These are phyloP conservation scores for Zoroaster sp. DNA, from an alignment of 53 echinoderm and acorn worm species.

Conservation along the genomic window DNA sequence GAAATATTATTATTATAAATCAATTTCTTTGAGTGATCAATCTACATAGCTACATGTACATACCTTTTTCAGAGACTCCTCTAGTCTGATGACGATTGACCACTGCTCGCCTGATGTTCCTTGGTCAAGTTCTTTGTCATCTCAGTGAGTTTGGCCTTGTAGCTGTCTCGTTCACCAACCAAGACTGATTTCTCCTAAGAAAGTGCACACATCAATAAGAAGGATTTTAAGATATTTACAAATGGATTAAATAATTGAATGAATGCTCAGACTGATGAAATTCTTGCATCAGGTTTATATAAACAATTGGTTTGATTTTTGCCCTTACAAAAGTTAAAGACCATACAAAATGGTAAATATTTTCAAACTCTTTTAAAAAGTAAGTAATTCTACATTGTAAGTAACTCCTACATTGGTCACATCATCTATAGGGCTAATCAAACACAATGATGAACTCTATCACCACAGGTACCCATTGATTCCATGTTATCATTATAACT, in stretches of 20 bases:
- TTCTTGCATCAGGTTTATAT: no score
- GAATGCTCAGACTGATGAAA: not conserved
- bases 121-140: constrained; percentile 34
- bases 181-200: constrained; percentile 59
- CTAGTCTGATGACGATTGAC: constrained; percentile 67
- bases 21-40: no score
- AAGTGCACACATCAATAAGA: not conserved
- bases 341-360: not conserved
- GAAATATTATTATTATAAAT: no score
- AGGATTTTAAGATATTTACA: not conserved
- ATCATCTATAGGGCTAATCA: not conserved
- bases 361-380: not conserved
- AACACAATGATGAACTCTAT: not conserved
- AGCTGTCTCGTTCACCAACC: constrained; percentile 56
- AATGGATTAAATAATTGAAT: not conserved
- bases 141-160: constrained; percentile 40
- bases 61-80: constrained; percentile 88
- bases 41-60: not conserved
- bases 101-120: constrained; percentile 63
- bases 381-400: not conserved
- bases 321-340: not conserved
- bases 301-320: no score
- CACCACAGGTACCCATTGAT: no score
- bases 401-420: not conserved
- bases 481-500: no score